Evolutionary conservation across 2,888 invertebrate genomes (phyloP), one percentile per base, ranked within the genome.

Genomic region (Watsonalla cultraria): DNA sequence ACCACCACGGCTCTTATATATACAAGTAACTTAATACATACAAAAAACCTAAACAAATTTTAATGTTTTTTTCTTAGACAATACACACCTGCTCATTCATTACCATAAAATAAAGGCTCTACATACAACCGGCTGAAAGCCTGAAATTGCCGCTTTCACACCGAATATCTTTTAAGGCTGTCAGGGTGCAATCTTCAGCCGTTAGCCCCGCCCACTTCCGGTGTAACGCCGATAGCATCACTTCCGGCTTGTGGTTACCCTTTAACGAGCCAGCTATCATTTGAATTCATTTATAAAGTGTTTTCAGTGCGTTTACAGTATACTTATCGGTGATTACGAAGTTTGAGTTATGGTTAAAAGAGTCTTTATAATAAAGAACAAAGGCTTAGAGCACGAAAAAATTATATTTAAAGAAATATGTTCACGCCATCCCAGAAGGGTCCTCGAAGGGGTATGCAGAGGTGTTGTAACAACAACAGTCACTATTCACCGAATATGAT

Each of bases 141-240:
- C 14, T 49, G 37, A 37, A 49, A 64, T 64, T 61, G 68, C 66
- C 62, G 66, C 59, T 60, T 65, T 58, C 61, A 59, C 64, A 61
- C 61, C 57, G 59, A 64, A 66, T 69, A 71, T 65, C 59, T 62
- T 59, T 57, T 55, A 59, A 62, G 59, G 60, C 61, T 70, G 65
- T 58, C 56, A 62, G 66, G 67, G 70, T 68, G 68, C 77, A 74
- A 80, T 80, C 76, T 79, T 65, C 62, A 73, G 75, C 76, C 80
- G 79, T 80, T 80, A 75, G 68, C 73, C 66, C 73, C 76, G 52
- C 80, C 76, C 69, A 65, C 68, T 70, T 76, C 78, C 76, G 74
- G 69, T 68, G 64, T 67, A 62, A 66, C 63, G 60, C 69, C 60
- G 78, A 78, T 78, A 68, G 56, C 57, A 72, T 76, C 61, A 65